These are phyloP conservation scores for Xiphophorus maculatus DNA, from an alignment of 2,113 vertebrate species.

Conservation along the genomic window DNA sequence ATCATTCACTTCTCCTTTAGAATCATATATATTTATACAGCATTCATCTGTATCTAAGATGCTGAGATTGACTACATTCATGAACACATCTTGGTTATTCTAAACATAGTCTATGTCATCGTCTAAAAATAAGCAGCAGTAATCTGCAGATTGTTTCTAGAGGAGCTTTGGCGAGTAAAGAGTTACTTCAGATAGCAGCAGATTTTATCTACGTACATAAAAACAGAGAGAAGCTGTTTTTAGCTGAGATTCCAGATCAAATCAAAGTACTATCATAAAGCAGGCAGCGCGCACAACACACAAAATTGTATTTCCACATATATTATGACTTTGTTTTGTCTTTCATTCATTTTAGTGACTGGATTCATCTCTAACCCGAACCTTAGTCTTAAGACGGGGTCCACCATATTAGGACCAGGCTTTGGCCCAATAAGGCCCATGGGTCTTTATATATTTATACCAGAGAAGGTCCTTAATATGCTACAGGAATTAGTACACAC, in stretches of 20 bases:
- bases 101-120: background rate
- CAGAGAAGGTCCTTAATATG: background rate
- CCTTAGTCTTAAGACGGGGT: background rate
- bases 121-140: background rate
- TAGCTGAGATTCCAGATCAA: constrained; percentile 53
- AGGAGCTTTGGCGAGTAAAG: constrained; percentile 28
- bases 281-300: constrained; percentile 12
- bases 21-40: no score
- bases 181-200: constrained; percentile 16
- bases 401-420: no score
- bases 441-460: no score
- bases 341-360: no score
- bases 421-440: no score
- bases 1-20: no score
- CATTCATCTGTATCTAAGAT: background rate
- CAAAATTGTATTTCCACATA: background rate
- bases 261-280: constrained; percentile 47
- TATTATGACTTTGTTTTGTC: no score
- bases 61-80: background rate
- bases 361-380: background rate
- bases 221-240: constrained; percentile 49
- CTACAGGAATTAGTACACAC: background rate
- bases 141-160: constrained; percentile 14
- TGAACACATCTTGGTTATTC: background rate
- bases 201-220: constrained; percentile 31